phyloP scores from a whole-genome alignment of 2,888 invertebrate genomes.

The Zaprionus obscuricornis region DNA sequence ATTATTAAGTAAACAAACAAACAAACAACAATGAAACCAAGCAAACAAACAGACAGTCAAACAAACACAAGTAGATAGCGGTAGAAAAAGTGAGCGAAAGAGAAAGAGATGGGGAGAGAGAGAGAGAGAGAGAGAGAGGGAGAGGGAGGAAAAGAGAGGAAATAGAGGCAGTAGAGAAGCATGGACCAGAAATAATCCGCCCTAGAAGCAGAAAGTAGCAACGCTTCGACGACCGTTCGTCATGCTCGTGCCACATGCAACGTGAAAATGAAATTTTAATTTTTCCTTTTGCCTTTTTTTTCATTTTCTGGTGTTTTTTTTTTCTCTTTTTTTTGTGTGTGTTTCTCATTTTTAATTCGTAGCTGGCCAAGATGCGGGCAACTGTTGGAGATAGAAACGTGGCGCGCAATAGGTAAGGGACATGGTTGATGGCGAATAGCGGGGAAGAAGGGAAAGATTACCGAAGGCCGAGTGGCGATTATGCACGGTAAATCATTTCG shows the following conservation, averaged over 20 bases:
- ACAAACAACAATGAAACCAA: slow-evolving; percentile 77
- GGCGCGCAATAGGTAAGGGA: background rate
- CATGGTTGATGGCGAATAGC: slow-evolving; percentile 5
- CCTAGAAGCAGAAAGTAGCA: background rate
- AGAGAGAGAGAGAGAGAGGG: background rate
- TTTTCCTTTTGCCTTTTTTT: slow-evolving; percentile 44
- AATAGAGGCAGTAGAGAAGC: slow-evolving; percentile 12
- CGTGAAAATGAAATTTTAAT: slow-evolving; percentile 69
- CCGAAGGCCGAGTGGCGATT: slow-evolving; percentile 63
- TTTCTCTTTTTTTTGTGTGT: background rate
- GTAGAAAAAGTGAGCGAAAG: background rate
- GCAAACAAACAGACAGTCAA: slow-evolving; percentile 70
- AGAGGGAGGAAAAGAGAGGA: slow-evolving; percentile 2
- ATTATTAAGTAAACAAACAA: slow-evolving; percentile 61
- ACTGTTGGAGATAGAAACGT: slow-evolving; percentile 27
- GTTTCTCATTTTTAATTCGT: slow-evolving; percentile 14
- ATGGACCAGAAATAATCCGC: slow-evolving; percentile 9
- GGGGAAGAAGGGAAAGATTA: slow-evolving; percentile 19
- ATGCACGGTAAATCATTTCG: slow-evolving; percentile 81
- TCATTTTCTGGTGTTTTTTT: slow-evolving; percentile 11
- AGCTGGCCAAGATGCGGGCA: slow-evolving; percentile 50
- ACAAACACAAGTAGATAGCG: slow-evolving; percentile 52
- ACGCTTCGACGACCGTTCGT: background rate
- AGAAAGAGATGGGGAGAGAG: background rate
- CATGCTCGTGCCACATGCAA: slow-evolving; percentile 6